Evolutionary conservation across 1,140 invertebrate species (phyloP).

Genomic region (Oncopodura yosiiana): DNA sequence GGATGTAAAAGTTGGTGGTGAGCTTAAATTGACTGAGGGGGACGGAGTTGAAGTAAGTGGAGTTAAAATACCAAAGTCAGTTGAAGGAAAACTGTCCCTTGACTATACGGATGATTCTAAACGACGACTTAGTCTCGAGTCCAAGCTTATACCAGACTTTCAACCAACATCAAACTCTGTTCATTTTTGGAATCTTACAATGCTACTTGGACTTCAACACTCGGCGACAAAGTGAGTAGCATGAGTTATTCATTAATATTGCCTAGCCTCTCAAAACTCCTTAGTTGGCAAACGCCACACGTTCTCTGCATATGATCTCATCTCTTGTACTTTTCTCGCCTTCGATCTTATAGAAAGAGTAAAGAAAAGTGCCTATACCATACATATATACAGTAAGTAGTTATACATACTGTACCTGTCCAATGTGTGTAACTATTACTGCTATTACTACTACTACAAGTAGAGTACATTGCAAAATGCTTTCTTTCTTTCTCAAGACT

Average conservation of each 20-base stretch:
- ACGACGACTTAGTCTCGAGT: constrained; percentile 16
- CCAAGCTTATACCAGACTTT: constrained; percentile 10
- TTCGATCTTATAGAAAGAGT: too few relatives aligned
- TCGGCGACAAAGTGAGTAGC: constrained; percentile 35
- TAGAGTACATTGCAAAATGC: neutral
- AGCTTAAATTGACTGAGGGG: constrained; percentile 1
- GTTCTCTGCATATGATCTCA: constrained; percentile 17
- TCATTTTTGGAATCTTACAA: constrained; percentile 25
- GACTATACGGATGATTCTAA: constrained; percentile 28
- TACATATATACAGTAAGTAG: too few relatives aligned
- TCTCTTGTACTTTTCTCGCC: neutral
- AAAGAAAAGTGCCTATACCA: too few relatives aligned
- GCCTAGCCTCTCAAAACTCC: neutral
- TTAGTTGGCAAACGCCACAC: constrained; percentile 18
- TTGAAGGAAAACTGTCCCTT: constrained; percentile 23
- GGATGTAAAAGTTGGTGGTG: constrained; percentile 13
- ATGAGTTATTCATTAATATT: constrained; percentile 35
- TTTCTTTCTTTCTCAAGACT: neutral
- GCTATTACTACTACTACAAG: neutral
- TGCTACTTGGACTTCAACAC: constrained; percentile 24
- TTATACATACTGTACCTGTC: neutral
- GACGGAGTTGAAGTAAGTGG: constrained; percentile 5
- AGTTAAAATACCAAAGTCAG: constrained; percentile 4
- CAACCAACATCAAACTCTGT: neutral
- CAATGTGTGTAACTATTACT: neutral